Percentiles rank a stretch among this genome's conserved stretches.
phyloP scores from a whole-genome alignment of 2,113 vertebrate species.

The Sturnus vulgaris region DNA sequence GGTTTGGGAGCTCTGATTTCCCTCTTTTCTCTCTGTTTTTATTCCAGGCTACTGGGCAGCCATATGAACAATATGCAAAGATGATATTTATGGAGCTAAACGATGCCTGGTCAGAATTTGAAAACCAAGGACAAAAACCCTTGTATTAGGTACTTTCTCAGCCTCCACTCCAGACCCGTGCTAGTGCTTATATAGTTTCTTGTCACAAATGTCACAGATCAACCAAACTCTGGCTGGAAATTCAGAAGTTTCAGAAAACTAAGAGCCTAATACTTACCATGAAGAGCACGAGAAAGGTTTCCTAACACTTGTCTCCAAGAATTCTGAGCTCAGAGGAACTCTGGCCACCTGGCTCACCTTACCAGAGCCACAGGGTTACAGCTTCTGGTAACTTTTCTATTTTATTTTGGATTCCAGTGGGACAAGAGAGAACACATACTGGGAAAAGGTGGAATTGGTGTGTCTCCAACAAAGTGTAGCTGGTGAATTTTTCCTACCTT shows the following conservation, averaged over 20 bases:
- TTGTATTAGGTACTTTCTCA: conserved; percentile 80
- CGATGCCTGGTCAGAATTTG: conserved; percentile 99
- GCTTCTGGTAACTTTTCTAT: conserved; percentile 5
- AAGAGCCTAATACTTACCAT: conserved; percentile 45
- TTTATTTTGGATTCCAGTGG: conserved; percentile 21
- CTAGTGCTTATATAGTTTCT: conserved; percentile 66
- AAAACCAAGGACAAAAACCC: conserved; percentile 98
- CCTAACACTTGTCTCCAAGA: neutral
- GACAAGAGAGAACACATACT: neutral
- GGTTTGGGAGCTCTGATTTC: neutral
- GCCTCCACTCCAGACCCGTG: conserved; percentile 68
- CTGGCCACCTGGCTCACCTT: conserved; percentile 27
- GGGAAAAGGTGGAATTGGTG: neutral
- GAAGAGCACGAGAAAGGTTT: conserved; percentile 27
- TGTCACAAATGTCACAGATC: conserved; percentile 71
- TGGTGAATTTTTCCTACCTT: neutral
- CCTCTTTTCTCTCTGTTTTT: conserved; percentile 39
- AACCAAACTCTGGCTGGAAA: conserved; percentile 60
- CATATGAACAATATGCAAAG: conserved; percentile 99
- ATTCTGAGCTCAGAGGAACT: conserved; percentile 53
- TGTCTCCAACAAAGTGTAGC: neutral
- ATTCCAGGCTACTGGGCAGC: conserved; percentile 91
- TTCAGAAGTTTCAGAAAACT: conserved; percentile 32
- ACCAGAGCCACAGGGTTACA: neutral
- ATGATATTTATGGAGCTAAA: conserved; percentile 99